Percentiles rank a stretch among this genome's conserved stretches.
phyloP scores from a whole-genome alignment of 2,888 invertebrate genomes.

The Epiblema foenella region DNA sequence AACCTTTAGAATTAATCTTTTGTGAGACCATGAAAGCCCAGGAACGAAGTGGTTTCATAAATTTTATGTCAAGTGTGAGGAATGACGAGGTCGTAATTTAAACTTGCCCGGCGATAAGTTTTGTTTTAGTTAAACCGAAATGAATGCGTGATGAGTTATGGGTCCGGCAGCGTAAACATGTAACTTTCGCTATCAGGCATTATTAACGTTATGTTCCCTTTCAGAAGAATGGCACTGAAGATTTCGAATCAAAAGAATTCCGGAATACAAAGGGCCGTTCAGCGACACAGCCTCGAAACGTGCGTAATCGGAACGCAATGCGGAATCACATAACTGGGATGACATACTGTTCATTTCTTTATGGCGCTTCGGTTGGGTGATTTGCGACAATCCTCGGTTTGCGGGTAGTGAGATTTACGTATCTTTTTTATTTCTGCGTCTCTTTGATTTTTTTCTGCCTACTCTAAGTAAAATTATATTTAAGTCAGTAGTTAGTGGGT shows the following conservation, averaged over 20 bases:
- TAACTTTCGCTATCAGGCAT: constrained; percentile 29
- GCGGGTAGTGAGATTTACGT: constrained; percentile 8
- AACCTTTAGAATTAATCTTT: constrained; percentile 52
- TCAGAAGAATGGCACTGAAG: constrained; percentile 52
- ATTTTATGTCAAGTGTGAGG: constrained; percentile 40
- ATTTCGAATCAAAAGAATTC: constrained; percentile 60
- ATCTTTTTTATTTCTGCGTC: background rate
- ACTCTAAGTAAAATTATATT: background rate
- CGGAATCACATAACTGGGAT: constrained; percentile 65
- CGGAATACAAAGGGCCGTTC: constrained; percentile 57
- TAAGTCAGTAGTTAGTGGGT: too few relatives aligned
- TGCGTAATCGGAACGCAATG: constrained; percentile 65
- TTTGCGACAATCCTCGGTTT: constrained; percentile 46
- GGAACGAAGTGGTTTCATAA: constrained; percentile 44
- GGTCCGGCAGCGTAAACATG: background rate
- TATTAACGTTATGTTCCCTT: constrained; percentile 48
- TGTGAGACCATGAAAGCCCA: constrained; percentile 37
- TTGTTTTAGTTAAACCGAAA: constrained; percentile 37
- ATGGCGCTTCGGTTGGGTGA: constrained; percentile 52
- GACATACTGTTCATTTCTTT: constrained; percentile 64
- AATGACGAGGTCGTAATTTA: constrained; percentile 42
- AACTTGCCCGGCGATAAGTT: constrained; percentile 37
- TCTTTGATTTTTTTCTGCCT: background rate
- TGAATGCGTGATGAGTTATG: constrained; percentile 28
- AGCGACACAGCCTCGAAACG: constrained; percentile 62